Evolutionary conservation across 2,888 invertebrate species (phyloP).

Genomic region (Temnothorax rugatulus): DNA sequence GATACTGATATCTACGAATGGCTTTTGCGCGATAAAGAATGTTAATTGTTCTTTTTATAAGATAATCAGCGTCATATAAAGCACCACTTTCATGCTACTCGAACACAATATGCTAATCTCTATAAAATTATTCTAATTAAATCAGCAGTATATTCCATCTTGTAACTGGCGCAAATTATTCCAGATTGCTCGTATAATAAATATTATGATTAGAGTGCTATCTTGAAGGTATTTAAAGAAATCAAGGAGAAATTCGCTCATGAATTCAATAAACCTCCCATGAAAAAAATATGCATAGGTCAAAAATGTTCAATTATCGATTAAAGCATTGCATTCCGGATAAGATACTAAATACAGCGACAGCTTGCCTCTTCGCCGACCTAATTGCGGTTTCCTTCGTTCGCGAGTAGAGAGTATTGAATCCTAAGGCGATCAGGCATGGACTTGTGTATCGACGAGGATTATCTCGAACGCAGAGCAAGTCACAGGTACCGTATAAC

Average conservation of each 20-base stretch:
- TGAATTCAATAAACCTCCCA: not conserved
- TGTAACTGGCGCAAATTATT: constrained; percentile 17
- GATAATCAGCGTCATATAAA: not conserved
- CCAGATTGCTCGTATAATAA: constrained; percentile 10
- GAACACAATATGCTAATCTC: constrained; percentile 17
- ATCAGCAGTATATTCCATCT: not conserved
- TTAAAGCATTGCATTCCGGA: not conserved
- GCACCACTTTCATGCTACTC: not conserved
- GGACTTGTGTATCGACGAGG: constrained; percentile 57
- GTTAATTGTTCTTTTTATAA: constrained; percentile 11
- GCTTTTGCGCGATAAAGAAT: not conserved
- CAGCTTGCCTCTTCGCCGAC: constrained; percentile 4
- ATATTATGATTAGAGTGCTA: constrained; percentile 12
- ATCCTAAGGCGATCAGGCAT: constrained; percentile 65
- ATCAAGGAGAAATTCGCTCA: not conserved
- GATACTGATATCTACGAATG: constrained; percentile 12
- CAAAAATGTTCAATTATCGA: not conserved
- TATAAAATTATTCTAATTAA: constrained; percentile 46
- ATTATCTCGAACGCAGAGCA: constrained; percentile 70
- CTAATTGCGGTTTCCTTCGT: constrained; percentile 49
- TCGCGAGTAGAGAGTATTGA: constrained; percentile 44
- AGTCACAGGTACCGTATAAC: constrained; percentile 50
- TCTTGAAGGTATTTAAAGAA: not conserved
- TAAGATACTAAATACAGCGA: not conserved
- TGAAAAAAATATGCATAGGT: not conserved